These are phyloP conservation scores for Protonibea diacanthus DNA, from an alignment of 2,797 vertebrate genomes.

Conservation along the genomic window DNA sequence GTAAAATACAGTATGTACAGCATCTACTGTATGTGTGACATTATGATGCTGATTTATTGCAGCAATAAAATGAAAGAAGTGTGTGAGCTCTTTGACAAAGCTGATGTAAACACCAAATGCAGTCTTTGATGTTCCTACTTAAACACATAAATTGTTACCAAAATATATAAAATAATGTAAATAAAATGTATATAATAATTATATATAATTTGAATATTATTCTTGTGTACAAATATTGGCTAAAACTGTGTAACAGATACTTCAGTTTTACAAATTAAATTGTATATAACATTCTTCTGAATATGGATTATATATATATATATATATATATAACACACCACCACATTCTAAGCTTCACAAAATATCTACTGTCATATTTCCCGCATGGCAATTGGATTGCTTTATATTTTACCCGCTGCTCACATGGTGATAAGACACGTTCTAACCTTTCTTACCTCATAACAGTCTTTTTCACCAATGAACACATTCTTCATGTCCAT, in stretches of 20 bases:
- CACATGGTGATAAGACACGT: background rate
- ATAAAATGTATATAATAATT: background rate
- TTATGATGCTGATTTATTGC: background rate
- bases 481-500: slow-evolving; percentile 87
- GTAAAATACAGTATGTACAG: background rate
- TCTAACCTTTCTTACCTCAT: slow-evolving; percentile 85
- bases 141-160: background rate
- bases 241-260: background rate
- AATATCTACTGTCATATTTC: background rate
- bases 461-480: slow-evolving; percentile 80
- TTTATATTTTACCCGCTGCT: background rate
- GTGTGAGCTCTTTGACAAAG: no score
- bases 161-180: background rate
- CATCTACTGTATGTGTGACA: background rate
- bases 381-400: background rate
- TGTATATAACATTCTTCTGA: no score
- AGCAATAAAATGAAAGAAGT: no score
- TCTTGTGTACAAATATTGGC: background rate
- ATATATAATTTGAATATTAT: background rate
- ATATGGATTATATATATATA: no score
- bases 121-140: background rate
- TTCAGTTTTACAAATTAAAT: background rate
- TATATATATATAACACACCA: background rate
- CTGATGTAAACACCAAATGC: background rate
- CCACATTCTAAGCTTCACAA: background rate